Percentiles rank a stretch among this genome's conserved stretches.
Conservation (phyloP, 2,888 invertebrate species). For the Drosophila barbarae region DNA sequence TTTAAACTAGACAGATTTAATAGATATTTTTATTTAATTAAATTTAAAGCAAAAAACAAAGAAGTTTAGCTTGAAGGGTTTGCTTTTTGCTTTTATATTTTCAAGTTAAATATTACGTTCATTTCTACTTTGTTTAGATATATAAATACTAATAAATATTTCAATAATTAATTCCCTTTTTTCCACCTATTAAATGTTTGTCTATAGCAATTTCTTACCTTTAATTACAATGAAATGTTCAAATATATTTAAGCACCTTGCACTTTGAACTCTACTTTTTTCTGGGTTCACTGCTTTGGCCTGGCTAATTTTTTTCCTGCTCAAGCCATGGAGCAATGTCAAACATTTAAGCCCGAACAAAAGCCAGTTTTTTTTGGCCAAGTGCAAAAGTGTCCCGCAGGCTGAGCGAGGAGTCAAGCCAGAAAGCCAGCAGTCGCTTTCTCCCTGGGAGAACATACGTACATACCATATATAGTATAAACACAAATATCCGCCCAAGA, state of each 20-base stretch:
- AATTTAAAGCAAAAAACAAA: background rate
- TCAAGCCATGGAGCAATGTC: background rate
- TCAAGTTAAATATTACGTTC: no score
- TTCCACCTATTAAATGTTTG: background rate
- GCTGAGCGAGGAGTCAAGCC: slow-evolving; percentile 10
- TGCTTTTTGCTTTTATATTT: background rate
- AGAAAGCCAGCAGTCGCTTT: slow-evolving; percentile 10
- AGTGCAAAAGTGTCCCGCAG: slow-evolving; percentile 22
- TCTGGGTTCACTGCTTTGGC: background rate
- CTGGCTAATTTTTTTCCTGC: background rate
- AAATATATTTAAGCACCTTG: background rate
- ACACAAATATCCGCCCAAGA: slow-evolving; percentile 5
- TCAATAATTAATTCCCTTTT: no score
- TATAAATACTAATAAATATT: no score
- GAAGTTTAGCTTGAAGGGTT: background rate
- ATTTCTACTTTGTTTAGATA: no score
- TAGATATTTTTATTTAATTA: background rate
- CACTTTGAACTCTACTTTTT: background rate
- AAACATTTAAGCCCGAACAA: slow-evolving; percentile 13
- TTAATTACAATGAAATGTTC: background rate
- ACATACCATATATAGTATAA: slow-evolving; percentile 1
- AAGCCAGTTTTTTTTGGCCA: slow-evolving; percentile 11
- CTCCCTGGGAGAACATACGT: background rate
- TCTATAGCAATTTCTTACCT: background rate
- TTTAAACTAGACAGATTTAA: background rate